Evolutionary conservation across 2,797 vertebrate species (phyloP).

Genomic region (Calcarius lapponicus): DNA sequence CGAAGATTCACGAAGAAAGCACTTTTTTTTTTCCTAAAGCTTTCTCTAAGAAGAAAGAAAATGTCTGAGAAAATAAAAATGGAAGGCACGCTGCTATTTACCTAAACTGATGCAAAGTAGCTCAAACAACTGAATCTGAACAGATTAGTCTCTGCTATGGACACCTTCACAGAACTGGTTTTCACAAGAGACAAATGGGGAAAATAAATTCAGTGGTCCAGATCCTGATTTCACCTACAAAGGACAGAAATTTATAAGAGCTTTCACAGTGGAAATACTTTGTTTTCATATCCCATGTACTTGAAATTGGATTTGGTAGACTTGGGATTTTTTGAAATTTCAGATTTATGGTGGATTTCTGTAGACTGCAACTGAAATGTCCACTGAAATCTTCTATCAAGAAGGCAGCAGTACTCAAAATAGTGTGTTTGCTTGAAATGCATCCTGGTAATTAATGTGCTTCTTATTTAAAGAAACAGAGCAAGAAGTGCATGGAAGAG

Average conservation of each 20-base stretch:
- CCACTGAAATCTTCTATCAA: not conserved
- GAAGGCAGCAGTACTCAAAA: not conserved
- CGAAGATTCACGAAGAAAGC: conserved; percentile 73
- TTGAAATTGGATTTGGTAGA: not conserved
- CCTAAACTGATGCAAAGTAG: conserved; percentile 63
- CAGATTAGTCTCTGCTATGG: not conserved
- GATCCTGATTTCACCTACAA: conserved; percentile 19
- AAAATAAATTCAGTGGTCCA: conserved; percentile 48
- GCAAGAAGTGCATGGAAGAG: not conserved
- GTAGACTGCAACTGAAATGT: not conserved
- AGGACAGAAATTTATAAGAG: not conserved
- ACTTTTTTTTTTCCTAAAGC: conserved; percentile 49
- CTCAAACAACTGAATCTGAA: conserved; percentile 41
- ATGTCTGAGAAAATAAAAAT: conserved; percentile 25
- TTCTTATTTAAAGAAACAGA: conserved; percentile 41
- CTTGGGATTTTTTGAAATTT: conserved; percentile 4
- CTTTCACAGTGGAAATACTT: not conserved
- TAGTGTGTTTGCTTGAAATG: not conserved
- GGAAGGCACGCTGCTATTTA: not conserved
- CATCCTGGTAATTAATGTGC: not conserved
- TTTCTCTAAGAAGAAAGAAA: conserved; percentile 63
- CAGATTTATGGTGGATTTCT: not conserved
- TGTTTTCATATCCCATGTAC: not conserved
- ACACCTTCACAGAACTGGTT: conserved; percentile 10
- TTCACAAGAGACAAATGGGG: conserved; percentile 1